Conservation (phyloP, 2,797 vertebrate species). For the Schizopygopsis malacanthus region DNA sequence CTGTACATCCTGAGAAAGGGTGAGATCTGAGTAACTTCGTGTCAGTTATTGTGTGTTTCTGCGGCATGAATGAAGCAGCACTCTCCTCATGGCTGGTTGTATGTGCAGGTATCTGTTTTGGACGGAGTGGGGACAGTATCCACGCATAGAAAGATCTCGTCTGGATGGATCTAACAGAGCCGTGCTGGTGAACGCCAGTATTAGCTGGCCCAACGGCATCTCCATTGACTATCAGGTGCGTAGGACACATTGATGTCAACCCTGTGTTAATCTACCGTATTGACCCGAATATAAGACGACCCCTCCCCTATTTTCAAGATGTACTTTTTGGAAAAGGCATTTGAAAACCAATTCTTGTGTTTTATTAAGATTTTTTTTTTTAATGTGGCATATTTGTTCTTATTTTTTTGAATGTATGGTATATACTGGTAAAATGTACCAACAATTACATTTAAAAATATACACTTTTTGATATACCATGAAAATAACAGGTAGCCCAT, state of each 20-base stretch:
- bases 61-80: not conserved
- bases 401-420: too few relatives aligned
- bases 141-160: slow-evolving; percentile 84
- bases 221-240: slow-evolving; percentile 87
- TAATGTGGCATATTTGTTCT: too few relatives aligned
- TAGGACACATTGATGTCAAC: not conserved
- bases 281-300: too few relatives aligned
- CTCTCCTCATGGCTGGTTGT: slow-evolving; percentile 36
- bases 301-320: too few relatives aligned
- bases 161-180: slow-evolving; percentile 82
- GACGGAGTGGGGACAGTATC: slow-evolving; percentile 90
- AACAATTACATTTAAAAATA: too few relatives aligned
- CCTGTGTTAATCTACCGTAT: too few relatives aligned
- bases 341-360: too few relatives aligned
- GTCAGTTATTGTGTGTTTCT: not conserved
- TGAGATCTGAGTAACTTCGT: slow-evolving; percentile 66
- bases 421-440: too few relatives aligned
- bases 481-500: too few relatives aligned
- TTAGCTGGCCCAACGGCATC: slow-evolving; percentile 90
- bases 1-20: slow-evolving; percentile 87
- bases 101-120: slow-evolving; percentile 88
- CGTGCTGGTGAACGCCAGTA: slow-evolving; percentile 86
- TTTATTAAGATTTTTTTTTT: too few relatives aligned
- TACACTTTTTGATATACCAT: too few relatives aligned
- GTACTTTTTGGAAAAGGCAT: too few relatives aligned